phyloP scores from a whole-genome alignment of 2,888 invertebrate genomes.

The Dryobota labecula region DNA sequence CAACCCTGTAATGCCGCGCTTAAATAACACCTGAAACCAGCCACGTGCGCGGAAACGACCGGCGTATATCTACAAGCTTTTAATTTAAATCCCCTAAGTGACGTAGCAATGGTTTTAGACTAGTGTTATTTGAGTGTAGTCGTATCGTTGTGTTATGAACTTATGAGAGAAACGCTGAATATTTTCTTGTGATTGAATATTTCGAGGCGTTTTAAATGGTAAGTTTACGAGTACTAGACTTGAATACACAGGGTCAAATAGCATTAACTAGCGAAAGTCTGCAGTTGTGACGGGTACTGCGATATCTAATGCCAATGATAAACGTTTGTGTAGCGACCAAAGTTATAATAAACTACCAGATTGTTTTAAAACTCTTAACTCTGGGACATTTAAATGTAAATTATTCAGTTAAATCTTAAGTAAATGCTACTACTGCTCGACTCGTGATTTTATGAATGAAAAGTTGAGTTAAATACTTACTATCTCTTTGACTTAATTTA shows the following conservation, averaged over 20 bases:
- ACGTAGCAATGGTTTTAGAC: constrained; percentile 42
- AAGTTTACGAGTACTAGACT: not conserved
- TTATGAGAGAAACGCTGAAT: not conserved
- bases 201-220: constrained; percentile 2
- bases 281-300: too few species aligned
- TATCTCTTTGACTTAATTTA: too few species aligned
- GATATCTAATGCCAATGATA: too few species aligned
- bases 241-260: not conserved
- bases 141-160: constrained; percentile 4
- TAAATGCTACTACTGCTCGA: too few species aligned
- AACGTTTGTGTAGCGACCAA: too few species aligned
- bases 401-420: too few species aligned
- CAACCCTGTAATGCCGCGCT: constrained; percentile 68
- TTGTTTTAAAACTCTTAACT: too few species aligned
- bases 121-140: constrained; percentile 46
- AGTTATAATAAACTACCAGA: too few species aligned
- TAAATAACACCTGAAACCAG: constrained; percentile 80
- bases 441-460: too few species aligned
- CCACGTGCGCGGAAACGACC: constrained; percentile 81
- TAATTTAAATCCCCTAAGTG: constrained; percentile 76
- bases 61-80: constrained; percentile 79
- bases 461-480: too few species aligned
- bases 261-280: too few species aligned
- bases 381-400: too few species aligned
- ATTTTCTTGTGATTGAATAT: not conserved